Percentiles rank a stretch among this genome's conserved stretches.
phyloP scores from a whole-genome alignment of 2,113 vertebrate species.

The Eulemur macaco region DNA sequence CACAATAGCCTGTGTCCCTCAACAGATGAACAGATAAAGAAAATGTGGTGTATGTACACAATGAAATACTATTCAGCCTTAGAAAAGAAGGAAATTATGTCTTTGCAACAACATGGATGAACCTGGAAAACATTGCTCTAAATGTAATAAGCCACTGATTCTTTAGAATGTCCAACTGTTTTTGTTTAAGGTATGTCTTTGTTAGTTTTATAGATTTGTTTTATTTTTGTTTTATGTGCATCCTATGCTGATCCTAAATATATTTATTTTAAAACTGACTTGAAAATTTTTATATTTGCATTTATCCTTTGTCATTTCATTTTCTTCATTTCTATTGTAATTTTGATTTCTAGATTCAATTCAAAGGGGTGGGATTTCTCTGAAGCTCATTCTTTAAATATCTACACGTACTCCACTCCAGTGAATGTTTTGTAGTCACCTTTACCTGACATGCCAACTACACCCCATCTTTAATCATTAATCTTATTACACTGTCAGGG shows the following conservation, averaged over 20 bases:
- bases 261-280: not conserved
- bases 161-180: not conserved
- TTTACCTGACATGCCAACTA: not conserved
- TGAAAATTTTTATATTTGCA: not conserved
- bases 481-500: not conserved
- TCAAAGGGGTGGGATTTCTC: not conserved
- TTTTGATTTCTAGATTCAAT: not conserved
- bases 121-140: not conserved
- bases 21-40: too few relatives aligned
- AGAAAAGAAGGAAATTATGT: too few relatives aligned
- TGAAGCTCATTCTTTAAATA: not conserved
- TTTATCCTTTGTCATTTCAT: not conserved
- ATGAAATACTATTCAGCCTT: too few relatives aligned
- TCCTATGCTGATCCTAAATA: not conserved
- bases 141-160: not conserved
- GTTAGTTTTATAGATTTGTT: not conserved
- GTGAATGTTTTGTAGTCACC: not conserved
- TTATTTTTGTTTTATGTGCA: not conserved
- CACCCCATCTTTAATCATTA: not conserved
- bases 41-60: too few relatives aligned
- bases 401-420: not conserved
- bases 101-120: not conserved
- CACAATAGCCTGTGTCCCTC: too few relatives aligned
- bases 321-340: not conserved
- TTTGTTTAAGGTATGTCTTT: not conserved